phyloP scores from a whole-genome alignment of 2,113 vertebrate species.

The Empidonax traillii region DNA sequence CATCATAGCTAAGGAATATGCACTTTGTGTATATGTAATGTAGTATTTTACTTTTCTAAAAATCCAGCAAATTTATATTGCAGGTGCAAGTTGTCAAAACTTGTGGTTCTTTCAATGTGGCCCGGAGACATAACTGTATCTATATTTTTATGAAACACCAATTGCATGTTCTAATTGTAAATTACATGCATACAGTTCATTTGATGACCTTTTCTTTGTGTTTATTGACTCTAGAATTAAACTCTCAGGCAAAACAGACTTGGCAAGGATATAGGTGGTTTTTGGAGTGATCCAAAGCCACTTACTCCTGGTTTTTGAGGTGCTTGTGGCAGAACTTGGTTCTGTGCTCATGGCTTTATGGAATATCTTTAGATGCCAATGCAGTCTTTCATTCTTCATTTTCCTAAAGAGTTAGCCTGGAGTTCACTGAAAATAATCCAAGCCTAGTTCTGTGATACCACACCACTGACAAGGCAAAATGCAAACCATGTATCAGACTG shows the following conservation, averaged over 20 bases:
- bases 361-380: neutral
- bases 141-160: slow-evolving; percentile 43
- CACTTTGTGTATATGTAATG: neutral
- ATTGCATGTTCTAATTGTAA: slow-evolving; percentile 45
- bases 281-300: slow-evolving; percentile 16
- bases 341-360: neutral
- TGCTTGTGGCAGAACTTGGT: neutral
- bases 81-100: slow-evolving; percentile 54
- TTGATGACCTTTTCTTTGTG: slow-evolving; percentile 28
- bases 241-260: slow-evolving; percentile 33
- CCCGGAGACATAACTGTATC: neutral
- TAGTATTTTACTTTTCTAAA: slow-evolving; percentile 43
- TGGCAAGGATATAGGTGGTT: slow-evolving; percentile 46
- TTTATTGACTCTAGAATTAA: slow-evolving; percentile 45
- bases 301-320: slow-evolving; percentile 31
- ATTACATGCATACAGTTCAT: neutral
- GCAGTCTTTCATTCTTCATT: neutral
- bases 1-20: neutral
- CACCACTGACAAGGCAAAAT: neutral
- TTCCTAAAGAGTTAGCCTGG: neutral
- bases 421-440: slow-evolving; percentile 8
- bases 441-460: neutral
- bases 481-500: slow-evolving; percentile 19
- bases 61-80: neutral
- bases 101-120: slow-evolving; percentile 21